Conservation (phyloP, 2,113 vertebrate species). For the Gobius niger region DNA sequence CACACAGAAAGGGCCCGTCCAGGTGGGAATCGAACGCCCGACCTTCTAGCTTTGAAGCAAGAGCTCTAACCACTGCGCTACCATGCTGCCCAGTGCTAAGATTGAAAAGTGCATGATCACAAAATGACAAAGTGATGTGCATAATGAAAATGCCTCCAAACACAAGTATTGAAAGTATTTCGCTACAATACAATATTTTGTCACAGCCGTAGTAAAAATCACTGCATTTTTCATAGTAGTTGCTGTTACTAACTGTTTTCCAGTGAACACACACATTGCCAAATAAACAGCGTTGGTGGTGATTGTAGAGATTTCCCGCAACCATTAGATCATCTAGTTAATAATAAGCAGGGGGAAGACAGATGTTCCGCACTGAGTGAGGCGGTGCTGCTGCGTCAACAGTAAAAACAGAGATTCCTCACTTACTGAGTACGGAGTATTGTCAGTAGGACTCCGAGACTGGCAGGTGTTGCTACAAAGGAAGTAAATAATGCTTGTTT, state of each 20-base stretch:
- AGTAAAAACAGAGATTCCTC: constrained; percentile 5
- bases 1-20: too few relatives aligned
- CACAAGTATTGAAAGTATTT: too few relatives aligned
- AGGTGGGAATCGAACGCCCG: too few relatives aligned
- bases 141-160: too few relatives aligned
- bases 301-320: constrained; percentile 31
- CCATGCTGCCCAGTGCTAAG: too few relatives aligned
- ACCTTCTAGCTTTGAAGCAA: too few relatives aligned
- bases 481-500: neutral
- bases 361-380: neutral
- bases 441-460: neutral
- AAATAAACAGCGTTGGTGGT: constrained; percentile 23
- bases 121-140: too few relatives aligned
- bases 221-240: constrained; percentile 25
- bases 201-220: too few relatives aligned
- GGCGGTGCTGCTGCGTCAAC: constrained; percentile 1
- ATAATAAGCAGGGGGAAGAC: constrained; percentile 16
- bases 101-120: too few relatives aligned
- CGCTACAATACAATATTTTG: too few relatives aligned
- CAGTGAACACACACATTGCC: constrained; percentile 30
- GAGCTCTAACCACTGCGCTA: too few relatives aligned
- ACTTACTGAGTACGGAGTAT: neutral
- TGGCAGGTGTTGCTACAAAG: neutral
- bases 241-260: constrained; percentile 24
- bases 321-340: neutral